A percentile compares a stretch with the other conserved stretches of the same genome.
Evolutionary conservation across 2,888 invertebrate species (phyloP).

Genomic region (Epirrita christyi): DNA sequence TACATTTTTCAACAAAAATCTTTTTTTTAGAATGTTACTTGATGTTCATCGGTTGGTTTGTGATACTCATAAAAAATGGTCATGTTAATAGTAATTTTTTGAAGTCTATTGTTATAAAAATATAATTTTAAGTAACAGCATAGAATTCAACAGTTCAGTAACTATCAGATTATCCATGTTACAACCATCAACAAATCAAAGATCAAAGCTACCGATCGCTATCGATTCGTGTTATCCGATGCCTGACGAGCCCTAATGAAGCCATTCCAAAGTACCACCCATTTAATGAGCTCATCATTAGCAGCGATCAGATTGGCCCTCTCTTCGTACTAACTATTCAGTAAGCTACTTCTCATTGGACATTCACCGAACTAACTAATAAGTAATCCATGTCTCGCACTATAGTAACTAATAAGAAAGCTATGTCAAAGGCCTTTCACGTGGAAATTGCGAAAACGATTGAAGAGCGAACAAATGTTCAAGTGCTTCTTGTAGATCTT

Average conservation of each 20-base stretch:
- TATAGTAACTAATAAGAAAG: slow-evolving; percentile 1
- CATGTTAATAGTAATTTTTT: no score
- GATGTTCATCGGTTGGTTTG: no score
- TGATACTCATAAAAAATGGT: no score
- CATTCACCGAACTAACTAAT: slow-evolving; percentile 5
- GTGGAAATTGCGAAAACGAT: slow-evolving; percentile 16
- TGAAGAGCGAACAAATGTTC: slow-evolving; percentile 13
- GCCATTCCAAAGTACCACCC: slow-evolving; percentile 43
- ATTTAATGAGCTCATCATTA: slow-evolving; percentile 49
- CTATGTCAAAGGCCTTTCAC: slow-evolving; percentile 7
- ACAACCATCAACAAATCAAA: slow-evolving; percentile 15
- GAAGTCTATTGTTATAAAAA: no score
- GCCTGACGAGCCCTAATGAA: slow-evolving; percentile 44
- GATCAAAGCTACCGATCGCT: slow-evolving; percentile 26
- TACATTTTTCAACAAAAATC: no score
- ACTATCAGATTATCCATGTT: slow-evolving; percentile 2
- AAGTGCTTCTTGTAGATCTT: no score
- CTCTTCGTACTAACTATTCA: slow-evolving; percentile 17
- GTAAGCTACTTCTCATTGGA: slow-evolving; percentile 7
- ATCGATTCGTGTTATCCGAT: slow-evolving; percentile 20
- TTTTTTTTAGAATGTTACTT: no score
- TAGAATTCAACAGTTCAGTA: background rate
- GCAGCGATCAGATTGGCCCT: slow-evolving; percentile 38
- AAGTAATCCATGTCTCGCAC: slow-evolving; percentile 1
- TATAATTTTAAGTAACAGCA: background rate